These are phyloP conservation scores for Enteromius treurensis DNA, from an alignment of 2,797 vertebrate genomes.

Conservation along the genomic window DNA sequence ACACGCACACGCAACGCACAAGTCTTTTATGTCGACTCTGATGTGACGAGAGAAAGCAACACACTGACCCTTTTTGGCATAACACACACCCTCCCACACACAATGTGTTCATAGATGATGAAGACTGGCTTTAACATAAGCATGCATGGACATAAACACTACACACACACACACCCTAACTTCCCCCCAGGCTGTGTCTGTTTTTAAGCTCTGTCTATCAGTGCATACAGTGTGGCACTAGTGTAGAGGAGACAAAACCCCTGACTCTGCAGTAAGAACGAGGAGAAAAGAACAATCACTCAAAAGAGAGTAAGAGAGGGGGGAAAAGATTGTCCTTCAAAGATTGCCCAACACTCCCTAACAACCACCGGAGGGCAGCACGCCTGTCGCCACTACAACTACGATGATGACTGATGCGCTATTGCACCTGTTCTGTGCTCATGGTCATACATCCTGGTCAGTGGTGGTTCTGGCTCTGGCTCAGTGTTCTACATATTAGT, in stretches of 20 bases:
- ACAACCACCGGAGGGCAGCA: constrained; percentile 36
- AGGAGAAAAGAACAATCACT: constrained; percentile 25
- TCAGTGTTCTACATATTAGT: not conserved
- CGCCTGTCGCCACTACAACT: constrained; percentile 1
- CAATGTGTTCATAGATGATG: constrained; percentile 42
- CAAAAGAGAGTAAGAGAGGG: not conserved
- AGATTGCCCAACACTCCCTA: constrained; percentile 14
- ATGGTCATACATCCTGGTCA: not conserved
- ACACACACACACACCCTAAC: not conserved
- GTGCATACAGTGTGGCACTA: constrained; percentile 4
- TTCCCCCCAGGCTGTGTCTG: constrained; percentile 37
- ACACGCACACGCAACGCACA: constrained; percentile 5
- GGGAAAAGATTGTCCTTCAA: constrained; percentile 47
- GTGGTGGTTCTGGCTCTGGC: constrained; percentile 7
- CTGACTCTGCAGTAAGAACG: constrained; percentile 52
- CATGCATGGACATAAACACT: constrained; percentile 19
- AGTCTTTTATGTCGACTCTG: constrained; percentile 39
- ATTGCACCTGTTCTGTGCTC: constrained; percentile 17
- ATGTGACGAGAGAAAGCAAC: constrained; percentile 38
- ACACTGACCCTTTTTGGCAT: constrained; percentile 44
- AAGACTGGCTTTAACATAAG: constrained; percentile 24
- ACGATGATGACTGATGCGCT: constrained; percentile 11
- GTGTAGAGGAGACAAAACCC: constrained; percentile 32
- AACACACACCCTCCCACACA: constrained; percentile 45
- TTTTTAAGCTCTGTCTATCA: constrained; percentile 43